A percentile compares a stretch with the other conserved stretches of the same genome.
These are phyloP conservation scores for Pandemis heparana DNA, from an alignment of 2,888 invertebrate species.

Conservation along the genomic window DNA sequence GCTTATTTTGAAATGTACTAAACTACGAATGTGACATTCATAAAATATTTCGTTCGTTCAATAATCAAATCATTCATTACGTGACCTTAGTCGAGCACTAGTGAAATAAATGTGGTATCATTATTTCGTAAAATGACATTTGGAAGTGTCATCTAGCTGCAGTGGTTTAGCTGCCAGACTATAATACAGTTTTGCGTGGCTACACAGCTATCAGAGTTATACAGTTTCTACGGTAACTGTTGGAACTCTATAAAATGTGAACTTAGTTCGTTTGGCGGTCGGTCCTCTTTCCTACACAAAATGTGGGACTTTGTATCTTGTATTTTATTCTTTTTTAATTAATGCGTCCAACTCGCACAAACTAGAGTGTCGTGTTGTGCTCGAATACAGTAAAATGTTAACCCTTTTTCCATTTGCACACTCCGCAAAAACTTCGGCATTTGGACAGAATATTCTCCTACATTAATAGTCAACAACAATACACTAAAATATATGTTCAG, in stretches of 20 bases:
- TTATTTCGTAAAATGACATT: no score
- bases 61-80: no score
- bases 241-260: not conserved
- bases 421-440: not conserved
- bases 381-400: not conserved
- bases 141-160: no score
- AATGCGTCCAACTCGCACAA: not conserved
- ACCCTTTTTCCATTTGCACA: constrained; percentile 4
- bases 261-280: not conserved
- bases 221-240: not conserved
- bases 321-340: not conserved
- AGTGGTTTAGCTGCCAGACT: no score
- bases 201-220: not conserved
- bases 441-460: not conserved
- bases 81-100: no score
- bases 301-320: constrained; percentile 1
- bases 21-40: no score
- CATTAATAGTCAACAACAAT: constrained; percentile 33
- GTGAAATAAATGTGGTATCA: no score
- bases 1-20: no score
- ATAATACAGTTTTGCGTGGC: not conserved
- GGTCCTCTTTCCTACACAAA: not conserved
- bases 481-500: constrained; percentile 28
- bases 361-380: no score
- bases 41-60: no score